Base-by-base conservation (phyloP, 2,888 invertebrate species). In the Epinotia ramella region DNA sequence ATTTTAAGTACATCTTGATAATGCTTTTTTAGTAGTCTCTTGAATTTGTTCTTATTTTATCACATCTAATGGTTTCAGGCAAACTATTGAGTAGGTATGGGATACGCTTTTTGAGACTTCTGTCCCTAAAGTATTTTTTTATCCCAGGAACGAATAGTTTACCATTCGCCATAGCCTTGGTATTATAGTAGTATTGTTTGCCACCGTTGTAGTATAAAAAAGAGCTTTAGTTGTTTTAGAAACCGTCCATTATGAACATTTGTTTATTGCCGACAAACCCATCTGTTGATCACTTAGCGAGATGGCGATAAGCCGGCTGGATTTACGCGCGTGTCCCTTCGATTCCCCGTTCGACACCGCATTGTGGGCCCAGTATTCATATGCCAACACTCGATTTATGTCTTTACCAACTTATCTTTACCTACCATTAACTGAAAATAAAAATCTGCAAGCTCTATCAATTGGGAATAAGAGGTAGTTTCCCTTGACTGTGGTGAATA, bases 381-480 rank as follows among this genome's bases (percentile, higher is more conserved):
- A 91, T 90, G 91, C 88, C 91, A 91, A 87, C 86, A 87, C 87
- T 85, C 85, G 86, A 92, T 91, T 91, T 92, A 92, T 92, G 84
- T 80, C 84, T 83, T 81, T 73, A 83, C 87, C 80, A 86, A 80
- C 77, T 77, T 80, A 80, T 77, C 70, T 73, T 78, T 78, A 72
- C 80, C 67, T 33, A 59, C 62, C 40, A 12, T 44, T 53, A 78
- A 64, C 65, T 76, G 67, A 79, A 80, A 77, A 6, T 63, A 33
- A 53, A 69, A 72, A 63, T 20, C 12, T 0, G 0, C 5, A n/a
- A 46, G 56, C 46, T 73, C 79, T 78, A 16, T 1, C 24, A 3
- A 71, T 0, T 5, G 0, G 5, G 65, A 79, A 69, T 69, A 84
- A 78, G 77, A 80, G 69, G 57, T 18, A 78, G 57, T 49, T 76